phyloP scores from a whole-genome alignment of 2,797 vertebrate species.

The Coccyzus lansbergi region DNA sequence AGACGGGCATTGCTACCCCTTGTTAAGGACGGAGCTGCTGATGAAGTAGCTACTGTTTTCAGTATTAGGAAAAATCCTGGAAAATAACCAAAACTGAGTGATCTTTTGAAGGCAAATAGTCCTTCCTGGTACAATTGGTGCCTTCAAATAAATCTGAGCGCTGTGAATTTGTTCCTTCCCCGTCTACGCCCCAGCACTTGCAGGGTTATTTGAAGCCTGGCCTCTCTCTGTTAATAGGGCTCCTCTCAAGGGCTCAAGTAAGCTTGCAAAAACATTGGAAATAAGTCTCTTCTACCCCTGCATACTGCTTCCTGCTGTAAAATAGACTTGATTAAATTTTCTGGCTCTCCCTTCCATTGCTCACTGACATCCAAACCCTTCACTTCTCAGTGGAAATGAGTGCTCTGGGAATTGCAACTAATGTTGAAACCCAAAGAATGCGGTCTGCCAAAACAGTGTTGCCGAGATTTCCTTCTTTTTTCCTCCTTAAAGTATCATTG shows the following conservation, averaged over 20 bases:
- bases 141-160: neutral
- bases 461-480: neutral
- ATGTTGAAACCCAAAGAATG: constrained; percentile 4
- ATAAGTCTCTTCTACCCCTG: constrained; percentile 25
- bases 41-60: neutral
- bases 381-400: constrained; percentile 1
- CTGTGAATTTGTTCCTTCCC: constrained; percentile 18
- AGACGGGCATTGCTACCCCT: neutral
- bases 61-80: neutral
- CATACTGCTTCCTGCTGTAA: constrained; percentile 38
- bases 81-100: neutral
- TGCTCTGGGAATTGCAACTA: neutral
- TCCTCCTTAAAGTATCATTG: neutral
- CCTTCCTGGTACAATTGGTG: neutral
- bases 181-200: constrained; percentile 7
- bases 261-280: constrained; percentile 23
- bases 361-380: constrained; percentile 1
- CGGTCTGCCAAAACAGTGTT: constrained; percentile 6
- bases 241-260: constrained; percentile 32
- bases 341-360: constrained; percentile 16
- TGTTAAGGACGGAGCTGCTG: neutral
- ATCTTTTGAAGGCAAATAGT: neutral
- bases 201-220: constrained; percentile 10
- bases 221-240: neutral
- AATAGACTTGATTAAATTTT: constrained; percentile 58